Evolutionary conservation across 1,140 invertebrate genomes (phyloP).

Genomic region (Microplitis demolitor): DNA sequence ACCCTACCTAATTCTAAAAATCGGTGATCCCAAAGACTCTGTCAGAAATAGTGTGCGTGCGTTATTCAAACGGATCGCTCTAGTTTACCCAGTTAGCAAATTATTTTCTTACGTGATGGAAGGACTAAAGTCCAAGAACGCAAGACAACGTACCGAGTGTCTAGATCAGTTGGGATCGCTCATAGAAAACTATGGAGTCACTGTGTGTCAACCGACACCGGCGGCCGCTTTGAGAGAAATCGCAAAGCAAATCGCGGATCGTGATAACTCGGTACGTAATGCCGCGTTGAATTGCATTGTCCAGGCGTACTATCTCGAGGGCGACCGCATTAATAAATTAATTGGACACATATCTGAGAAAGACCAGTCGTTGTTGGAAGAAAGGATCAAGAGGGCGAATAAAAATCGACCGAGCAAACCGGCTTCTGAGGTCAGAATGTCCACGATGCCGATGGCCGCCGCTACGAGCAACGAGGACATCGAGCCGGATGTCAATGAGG

Average conservation of each 20-base stretch:
- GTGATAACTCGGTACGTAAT: slow-evolving; percentile 95
- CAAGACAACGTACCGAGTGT: slow-evolving; percentile 93
- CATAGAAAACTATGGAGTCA: slow-evolving; percentile 84
- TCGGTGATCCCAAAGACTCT: slow-evolving; percentile 95
- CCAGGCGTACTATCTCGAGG: slow-evolving; percentile 87
- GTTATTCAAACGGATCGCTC: slow-evolving; percentile 83
- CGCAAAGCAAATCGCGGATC: slow-evolving; percentile 91
- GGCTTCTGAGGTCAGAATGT: slow-evolving; percentile 40
- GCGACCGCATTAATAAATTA: slow-evolving; percentile 89
- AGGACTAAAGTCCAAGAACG: slow-evolving; percentile 95
- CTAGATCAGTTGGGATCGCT: slow-evolving; percentile 87
- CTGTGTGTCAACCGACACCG: slow-evolving; percentile 81
- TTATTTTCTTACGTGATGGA: slow-evolving; percentile 91
- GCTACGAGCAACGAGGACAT: slow-evolving; percentile 54
- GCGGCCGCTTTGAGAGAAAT: slow-evolving; percentile 87
- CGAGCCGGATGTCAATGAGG: slow-evolving; percentile 22
- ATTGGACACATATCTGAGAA: slow-evolving; percentile 85
- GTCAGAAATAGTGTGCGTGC: slow-evolving; percentile 86
- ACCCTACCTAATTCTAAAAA: slow-evolving; percentile 91
- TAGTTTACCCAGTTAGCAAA: slow-evolving; percentile 88
- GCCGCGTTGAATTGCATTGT: slow-evolving; percentile 94
- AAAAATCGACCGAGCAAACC: slow-evolving; percentile 70
- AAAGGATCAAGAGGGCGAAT: slow-evolving; percentile 88
- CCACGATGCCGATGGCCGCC: slow-evolving; percentile 49
- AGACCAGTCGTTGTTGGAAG: slow-evolving; percentile 90